A percentile compares a stretch with the other conserved stretches of the same genome.
phyloP scores from a whole-genome alignment of 1,140 invertebrate species.

The Lysiphlebus fabarum region DNA sequence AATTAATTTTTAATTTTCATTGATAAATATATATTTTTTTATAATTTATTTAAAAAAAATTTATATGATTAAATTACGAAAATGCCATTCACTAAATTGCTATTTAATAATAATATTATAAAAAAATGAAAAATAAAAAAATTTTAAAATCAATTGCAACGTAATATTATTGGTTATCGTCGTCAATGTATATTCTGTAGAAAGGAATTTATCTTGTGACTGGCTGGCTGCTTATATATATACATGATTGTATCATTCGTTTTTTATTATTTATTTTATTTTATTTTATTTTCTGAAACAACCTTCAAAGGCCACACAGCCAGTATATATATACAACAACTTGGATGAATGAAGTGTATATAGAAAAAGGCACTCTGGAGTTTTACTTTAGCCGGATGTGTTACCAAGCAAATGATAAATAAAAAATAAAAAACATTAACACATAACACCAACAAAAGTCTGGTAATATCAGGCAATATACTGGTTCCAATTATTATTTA shows the following conservation, averaged over 20 bases:
- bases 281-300: conserved; percentile 36
- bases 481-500: conserved; percentile 14
- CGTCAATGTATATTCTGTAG: not conserved
- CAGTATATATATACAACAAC: conserved; percentile 42
- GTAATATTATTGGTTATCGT: not conserved
- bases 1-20: too few relatives aligned
- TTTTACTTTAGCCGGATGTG: not conserved
- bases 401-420: too few relatives aligned
- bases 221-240: not conserved
- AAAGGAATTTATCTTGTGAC: not conserved
- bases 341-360: conserved; percentile 52
- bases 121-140: too few relatives aligned
- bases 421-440: too few relatives aligned
- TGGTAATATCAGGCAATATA: conserved; percentile 19
- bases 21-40: too few relatives aligned
- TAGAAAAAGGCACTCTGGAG: not conserved
- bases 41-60: too few relatives aligned
- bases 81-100: too few relatives aligned
- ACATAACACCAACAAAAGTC: too few relatives aligned
- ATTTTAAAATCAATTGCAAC: too few relatives aligned
- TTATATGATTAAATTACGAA: too few relatives aligned
- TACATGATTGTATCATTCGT: conserved; percentile 6
- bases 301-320: conserved; percentile 53
- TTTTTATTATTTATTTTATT: conserved; percentile 10
- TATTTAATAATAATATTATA: too few relatives aligned